Conservation (phyloP, 2,888 invertebrate species). For the Abrostola triplasia region DNA sequence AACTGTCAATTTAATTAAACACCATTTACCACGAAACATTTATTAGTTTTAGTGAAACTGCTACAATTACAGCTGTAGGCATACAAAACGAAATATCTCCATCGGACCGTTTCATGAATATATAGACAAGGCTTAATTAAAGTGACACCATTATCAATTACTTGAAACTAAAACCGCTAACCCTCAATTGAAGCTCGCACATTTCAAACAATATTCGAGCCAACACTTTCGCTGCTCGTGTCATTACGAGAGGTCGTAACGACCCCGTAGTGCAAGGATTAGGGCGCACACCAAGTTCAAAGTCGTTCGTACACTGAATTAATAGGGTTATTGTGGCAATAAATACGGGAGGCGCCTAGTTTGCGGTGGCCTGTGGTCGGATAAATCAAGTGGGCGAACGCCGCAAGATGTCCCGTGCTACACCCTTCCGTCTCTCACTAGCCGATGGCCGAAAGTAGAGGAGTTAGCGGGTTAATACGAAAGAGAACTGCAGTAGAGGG, state of each 20-base stretch:
- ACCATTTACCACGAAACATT: constrained; percentile 2
- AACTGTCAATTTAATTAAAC: neutral
- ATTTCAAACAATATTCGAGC: constrained; percentile 59
- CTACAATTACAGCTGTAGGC: constrained; percentile 6
- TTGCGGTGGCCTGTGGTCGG: constrained; percentile 81
- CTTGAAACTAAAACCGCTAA: constrained; percentile 46
- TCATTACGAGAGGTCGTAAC: constrained; percentile 63
- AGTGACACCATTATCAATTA: constrained; percentile 37
- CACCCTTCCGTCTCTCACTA: constrained; percentile 59
- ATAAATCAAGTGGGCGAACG: constrained; percentile 82
- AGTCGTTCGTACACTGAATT: constrained; percentile 82
- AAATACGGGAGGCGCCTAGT: constrained; percentile 84
- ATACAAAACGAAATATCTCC: constrained; percentile 4
- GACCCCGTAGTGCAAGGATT: constrained; percentile 64
- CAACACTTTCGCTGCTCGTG: constrained; percentile 61
- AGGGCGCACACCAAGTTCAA: constrained; percentile 74
- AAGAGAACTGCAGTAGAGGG: neutral
- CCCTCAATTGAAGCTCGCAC: constrained; percentile 53
- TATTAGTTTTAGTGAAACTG: constrained; percentile 10
- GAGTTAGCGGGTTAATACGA: constrained; percentile 20
- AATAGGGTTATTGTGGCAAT: constrained; percentile 87
- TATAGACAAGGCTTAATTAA: constrained; percentile 20
- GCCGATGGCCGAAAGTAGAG: constrained; percentile 14
- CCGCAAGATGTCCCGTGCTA: constrained; percentile 78
- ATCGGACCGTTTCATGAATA: too few relatives aligned